Evolutionary conservation across 2,888 invertebrate species (phyloP).

Genomic region (Entomobrya proxima): DNA sequence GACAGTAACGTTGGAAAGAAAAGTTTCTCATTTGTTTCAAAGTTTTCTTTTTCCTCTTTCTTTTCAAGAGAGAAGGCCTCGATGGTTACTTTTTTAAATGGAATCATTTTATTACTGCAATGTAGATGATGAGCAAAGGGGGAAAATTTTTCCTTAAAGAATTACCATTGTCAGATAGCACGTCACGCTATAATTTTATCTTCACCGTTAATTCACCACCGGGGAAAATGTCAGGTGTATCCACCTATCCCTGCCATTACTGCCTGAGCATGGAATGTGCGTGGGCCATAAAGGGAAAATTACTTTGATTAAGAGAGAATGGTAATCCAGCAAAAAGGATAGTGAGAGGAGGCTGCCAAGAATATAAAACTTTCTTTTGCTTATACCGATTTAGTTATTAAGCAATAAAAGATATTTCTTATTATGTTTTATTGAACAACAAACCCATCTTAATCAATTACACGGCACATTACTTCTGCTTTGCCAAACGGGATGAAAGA

Average conservation of each 20-base stretch:
- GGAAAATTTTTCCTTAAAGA: not conserved
- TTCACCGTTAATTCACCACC: not conserved
- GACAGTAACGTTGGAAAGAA: not conserved
- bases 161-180: not conserved
- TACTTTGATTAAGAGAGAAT: conserved; percentile 16
- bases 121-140: not conserved
- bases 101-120: not conserved
- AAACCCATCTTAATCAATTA: conserved; percentile 51
- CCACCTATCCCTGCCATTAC: too few relatives aligned
- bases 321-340: not conserved
- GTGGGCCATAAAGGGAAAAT: conserved; percentile 26
- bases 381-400: conserved; percentile 37
- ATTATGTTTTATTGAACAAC: conserved; percentile 28
- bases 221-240: conserved; percentile 19
- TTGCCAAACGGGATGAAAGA: conserved; percentile 4
- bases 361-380: not conserved
- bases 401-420: conserved; percentile 25
- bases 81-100: not conserved
- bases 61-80: not conserved
- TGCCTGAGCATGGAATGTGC: too few relatives aligned
- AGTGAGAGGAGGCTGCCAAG: not conserved
- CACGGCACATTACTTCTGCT: conserved; percentile 35
- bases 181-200: not conserved
- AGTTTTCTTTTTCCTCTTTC: not conserved
- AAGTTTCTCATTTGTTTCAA: conserved; percentile 5